These are phyloP conservation scores for Procapra przewalskii DNA, from an alignment of 2,113 vertebrate species.

Conservation along the genomic window DNA sequence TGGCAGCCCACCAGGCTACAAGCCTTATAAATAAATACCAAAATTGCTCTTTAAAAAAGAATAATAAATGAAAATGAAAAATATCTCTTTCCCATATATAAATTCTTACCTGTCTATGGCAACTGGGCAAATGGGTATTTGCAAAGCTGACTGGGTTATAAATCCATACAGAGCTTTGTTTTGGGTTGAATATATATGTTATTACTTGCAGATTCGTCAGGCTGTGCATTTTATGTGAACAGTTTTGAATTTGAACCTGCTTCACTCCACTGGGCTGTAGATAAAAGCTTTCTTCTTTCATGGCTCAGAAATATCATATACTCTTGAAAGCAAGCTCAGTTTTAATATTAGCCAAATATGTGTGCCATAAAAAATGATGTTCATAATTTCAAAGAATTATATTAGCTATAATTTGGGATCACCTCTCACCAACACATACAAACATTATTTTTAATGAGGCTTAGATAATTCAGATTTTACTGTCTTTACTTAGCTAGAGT, in stretches of 20 bases:
- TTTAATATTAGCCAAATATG: not conserved
- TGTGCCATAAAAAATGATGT: not conserved
- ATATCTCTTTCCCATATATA: conserved; percentile 40
- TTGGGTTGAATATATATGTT: not conserved
- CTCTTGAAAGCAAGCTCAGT: not conserved
- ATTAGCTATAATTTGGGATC: not conserved
- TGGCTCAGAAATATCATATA: conserved; percentile 15
- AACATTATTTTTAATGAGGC: not conserved
- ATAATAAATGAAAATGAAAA: conserved; percentile 59
- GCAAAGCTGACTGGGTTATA: conserved; percentile 36
- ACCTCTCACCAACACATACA: not conserved
- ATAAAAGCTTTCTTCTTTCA: conserved; percentile 19
- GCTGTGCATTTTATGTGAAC: not conserved
- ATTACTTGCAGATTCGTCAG: not conserved
- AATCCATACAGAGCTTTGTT: conserved; percentile 17
- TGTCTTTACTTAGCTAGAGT: not conserved
- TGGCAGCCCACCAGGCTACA: not conserved
- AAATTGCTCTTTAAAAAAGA: conserved; percentile 45
- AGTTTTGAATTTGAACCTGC: conserved; percentile 39
- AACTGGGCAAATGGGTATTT: conserved; percentile 32
- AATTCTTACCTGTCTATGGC: conserved; percentile 44
- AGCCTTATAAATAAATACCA: conserved; percentile 32
- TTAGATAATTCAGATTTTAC: not conserved
- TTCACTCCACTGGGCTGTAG: not conserved
- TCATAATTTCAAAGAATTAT: not conserved